A percentile compares a stretch with the other conserved stretches of the same genome.
Conservation (phyloP, 2,888 invertebrate species). For the Drosophila prolongata region DNA sequence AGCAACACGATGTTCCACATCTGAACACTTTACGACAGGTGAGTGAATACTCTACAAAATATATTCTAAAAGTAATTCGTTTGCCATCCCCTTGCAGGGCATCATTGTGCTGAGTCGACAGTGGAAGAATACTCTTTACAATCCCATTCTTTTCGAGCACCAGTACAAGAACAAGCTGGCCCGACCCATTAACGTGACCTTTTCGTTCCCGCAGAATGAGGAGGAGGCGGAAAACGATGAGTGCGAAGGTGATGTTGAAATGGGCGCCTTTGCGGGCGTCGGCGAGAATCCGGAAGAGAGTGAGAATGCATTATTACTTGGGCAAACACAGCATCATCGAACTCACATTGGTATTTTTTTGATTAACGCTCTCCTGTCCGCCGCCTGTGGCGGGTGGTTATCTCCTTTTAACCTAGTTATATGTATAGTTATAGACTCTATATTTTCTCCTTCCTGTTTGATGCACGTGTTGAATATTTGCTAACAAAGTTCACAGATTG, state of each 20-base stretch:
- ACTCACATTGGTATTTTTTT: slow-evolving; percentile 85
- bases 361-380: slow-evolving; percentile 81
- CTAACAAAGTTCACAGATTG: slow-evolving; percentile 33
- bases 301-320: slow-evolving; percentile 85
- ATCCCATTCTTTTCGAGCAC: slow-evolving; percentile 94
- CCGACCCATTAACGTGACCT: slow-evolving; percentile 94
- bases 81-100: slow-evolving; percentile 86
- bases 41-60: slow-evolving; percentile 27
- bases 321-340: slow-evolving; percentile 85
- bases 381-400: slow-evolving; percentile 27
- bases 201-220: slow-evolving; percentile 92
- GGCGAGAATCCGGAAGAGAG: slow-evolving; percentile 84
- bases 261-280: slow-evolving; percentile 80
- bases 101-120: slow-evolving; percentile 98
- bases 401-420: slow-evolving; percentile 69
- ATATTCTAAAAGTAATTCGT: neutral
- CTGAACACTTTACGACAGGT: slow-evolving; percentile 95
- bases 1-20: slow-evolving; percentile 93
- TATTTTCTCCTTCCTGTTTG: slow-evolving; percentile 20
- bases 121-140: slow-evolving; percentile 98
- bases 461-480: slow-evolving; percentile 53
- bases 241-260: slow-evolving; percentile 83
- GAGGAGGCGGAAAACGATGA: slow-evolving; percentile 86
- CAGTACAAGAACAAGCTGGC: slow-evolving; percentile 93
- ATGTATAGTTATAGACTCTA: slow-evolving; percentile 44